Percentiles rank a stretch among this genome's conserved stretches.
These are phyloP conservation scores for Nebria brevicollis DNA, from an alignment of 2,888 invertebrate species.

Conservation along the genomic window DNA sequence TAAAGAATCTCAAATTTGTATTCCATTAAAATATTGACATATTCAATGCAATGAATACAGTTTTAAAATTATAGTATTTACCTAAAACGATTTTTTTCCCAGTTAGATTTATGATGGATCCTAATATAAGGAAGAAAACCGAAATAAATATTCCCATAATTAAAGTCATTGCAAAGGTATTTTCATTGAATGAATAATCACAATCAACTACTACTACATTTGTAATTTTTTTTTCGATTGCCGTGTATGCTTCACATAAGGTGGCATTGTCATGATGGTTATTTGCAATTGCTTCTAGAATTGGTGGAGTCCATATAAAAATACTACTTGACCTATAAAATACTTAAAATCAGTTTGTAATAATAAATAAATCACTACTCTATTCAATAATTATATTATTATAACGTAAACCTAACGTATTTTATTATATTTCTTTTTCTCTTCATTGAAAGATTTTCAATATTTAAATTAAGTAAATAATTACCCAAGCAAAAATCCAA, in stretches of 20 bases:
- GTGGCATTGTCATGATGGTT: no score
- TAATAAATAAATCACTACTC: no score
- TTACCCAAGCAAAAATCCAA: slow-evolving; percentile 53
- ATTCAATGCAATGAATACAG: no score
- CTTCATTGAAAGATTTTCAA: no score
- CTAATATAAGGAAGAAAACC: slow-evolving; percentile 57
- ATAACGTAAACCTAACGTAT: no score
- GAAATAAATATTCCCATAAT: slow-evolving; percentile 56
- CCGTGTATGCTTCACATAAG: no score
- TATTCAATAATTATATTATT: no score
- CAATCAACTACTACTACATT: slow-evolving; percentile 54
- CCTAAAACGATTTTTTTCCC: slow-evolving; percentile 65
- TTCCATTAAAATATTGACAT: not conserved
- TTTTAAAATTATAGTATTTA: slow-evolving; percentile 1
- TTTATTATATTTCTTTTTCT: no score
- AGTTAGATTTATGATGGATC: slow-evolving; percentile 61
- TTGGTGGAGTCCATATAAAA: slow-evolving; percentile 71
- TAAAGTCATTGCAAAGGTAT: slow-evolving; percentile 57
- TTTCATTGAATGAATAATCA: slow-evolving; percentile 56
- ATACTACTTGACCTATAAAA: slow-evolving; percentile 66
- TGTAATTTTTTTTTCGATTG: slow-evolving; percentile 50
- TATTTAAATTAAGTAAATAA: not conserved
- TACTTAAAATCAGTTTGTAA: not conserved
- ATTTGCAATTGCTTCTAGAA: slow-evolving; percentile 61
- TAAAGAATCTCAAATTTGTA: not conserved